phyloP scores from a whole-genome alignment of 2,113 vertebrate genomes.

The Mesoclemmys tuberculata region DNA sequence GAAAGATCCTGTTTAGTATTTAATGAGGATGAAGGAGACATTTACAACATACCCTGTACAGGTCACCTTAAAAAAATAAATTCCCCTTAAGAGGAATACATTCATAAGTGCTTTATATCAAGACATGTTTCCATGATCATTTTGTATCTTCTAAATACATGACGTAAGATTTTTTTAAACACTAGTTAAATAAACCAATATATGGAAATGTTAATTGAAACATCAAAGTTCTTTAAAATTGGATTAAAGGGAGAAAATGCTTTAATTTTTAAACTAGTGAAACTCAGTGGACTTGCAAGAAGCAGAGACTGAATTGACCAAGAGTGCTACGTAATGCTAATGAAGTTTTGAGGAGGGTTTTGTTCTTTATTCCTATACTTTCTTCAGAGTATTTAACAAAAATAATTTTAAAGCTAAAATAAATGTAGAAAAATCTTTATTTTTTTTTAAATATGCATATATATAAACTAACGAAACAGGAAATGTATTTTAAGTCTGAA shows the following conservation, averaged over 20 bases:
- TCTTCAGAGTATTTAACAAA: neutral
- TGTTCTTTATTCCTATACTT: neutral
- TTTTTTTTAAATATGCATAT: neutral
- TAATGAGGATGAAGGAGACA: neutral
- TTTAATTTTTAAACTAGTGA: neutral
- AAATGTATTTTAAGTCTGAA: neutral
- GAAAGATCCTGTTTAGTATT: neutral
- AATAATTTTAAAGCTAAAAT: neutral
- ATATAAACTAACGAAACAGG: neutral
- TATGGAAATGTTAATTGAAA: neutral
- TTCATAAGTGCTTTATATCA: neutral
- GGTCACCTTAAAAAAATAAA: neutral
- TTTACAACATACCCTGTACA: neutral
- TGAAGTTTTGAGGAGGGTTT: neutral
- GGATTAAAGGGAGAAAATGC: neutral
- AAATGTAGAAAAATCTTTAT: neutral
- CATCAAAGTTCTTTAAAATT: neutral
- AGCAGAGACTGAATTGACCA: fast-evolving
- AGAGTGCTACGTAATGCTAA: neutral
- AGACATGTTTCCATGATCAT: fast-evolving
- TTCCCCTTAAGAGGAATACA: neutral
- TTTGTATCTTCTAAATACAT: neutral
- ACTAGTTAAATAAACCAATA: neutral
- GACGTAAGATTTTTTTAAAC: neutral
- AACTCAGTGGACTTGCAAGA: neutral